Evolutionary conservation across 2,113 vertebrate genomes (phyloP), one percentile per base, ranked within the genome.

Genomic region (Hydrolagus affinis): DNA sequence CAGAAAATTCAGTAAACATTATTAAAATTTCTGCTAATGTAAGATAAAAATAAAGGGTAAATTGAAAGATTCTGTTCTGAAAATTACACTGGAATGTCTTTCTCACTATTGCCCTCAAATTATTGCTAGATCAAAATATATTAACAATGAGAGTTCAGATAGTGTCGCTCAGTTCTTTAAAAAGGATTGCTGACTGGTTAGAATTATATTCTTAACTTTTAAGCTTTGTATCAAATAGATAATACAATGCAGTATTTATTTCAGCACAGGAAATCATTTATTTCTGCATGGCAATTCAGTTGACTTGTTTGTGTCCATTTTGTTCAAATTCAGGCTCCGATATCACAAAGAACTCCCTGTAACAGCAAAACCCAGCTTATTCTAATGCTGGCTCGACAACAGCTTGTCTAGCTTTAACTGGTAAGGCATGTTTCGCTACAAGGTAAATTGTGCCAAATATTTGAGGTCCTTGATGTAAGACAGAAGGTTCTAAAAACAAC

Each of bases 281-380:
- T 64, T 78, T 85, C n/a, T 70, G 4, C 74, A 23, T 85, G 70
- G 76, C 86, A 87, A 30, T 70, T 80, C 72, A 75, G 86, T 86
- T 78, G 62, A 72, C 64, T 76, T 23, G 80, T 68, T 32, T 28
- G 32, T 44, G 25, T 85, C 70, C 83, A 85, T 86, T 85, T 25
- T 71, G 76, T 77, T 85, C 78, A 74, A 83, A 85, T 69, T 74
- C 17, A 44, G 85, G 59, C 69, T 85, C 15, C 68, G 77, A 86
- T 62, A 15, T 59, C 83, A 88, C 80, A 88, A 87, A 88, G 87
- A 85, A 88, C 85, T 70, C 83, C 74, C 73, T 88, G 86, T 80
- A 85, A 86, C 86, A 88, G 85, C 83, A 87, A 56, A 86, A 87
- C 85, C 62, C 85, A 19, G 56, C 44, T 74, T 72, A 28, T n/a